Percentiles rank a stretch among this genome's conserved stretches.
Evolutionary conservation across 2,888 invertebrate species (phyloP).

Genomic region (Tiliacea citrago): DNA sequence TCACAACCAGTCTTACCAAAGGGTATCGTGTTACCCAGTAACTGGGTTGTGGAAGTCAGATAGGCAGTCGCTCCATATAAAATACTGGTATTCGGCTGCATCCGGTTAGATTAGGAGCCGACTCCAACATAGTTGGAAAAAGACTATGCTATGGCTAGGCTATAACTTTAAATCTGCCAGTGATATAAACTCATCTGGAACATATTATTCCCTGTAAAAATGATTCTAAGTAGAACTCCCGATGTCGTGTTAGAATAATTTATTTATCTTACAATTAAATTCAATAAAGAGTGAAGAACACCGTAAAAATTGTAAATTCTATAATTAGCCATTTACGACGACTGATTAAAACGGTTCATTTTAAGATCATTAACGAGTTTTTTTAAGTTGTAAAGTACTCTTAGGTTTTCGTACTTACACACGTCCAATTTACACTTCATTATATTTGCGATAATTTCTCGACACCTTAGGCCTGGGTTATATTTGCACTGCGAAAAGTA

Average conservation of each 20-base stretch:
- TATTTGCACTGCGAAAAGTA: neutral
- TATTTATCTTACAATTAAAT: constrained; percentile 57
- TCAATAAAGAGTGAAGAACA: constrained; percentile 37
- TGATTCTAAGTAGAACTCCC: constrained; percentile 31
- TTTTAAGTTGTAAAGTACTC: constrained; percentile 56
- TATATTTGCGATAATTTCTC: neutral
- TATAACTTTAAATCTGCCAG: neutral
- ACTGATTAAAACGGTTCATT: constrained; percentile 61
- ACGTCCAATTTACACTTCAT: constrained; percentile 25
- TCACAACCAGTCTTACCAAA: neutral
- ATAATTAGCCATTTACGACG: constrained; percentile 59
- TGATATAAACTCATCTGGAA: neutral
- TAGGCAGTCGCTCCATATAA: neutral
- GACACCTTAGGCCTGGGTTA: neutral
- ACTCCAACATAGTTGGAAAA: neutral
- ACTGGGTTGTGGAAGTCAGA: neutral
- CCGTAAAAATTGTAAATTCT: constrained; percentile 55
- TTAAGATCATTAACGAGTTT: constrained; percentile 42
- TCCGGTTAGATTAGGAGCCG: neutral
- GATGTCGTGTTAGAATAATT: constrained; percentile 46
- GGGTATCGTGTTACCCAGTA: too few species aligned
- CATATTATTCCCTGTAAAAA: neutral
- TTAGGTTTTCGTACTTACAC: constrained; percentile 26
- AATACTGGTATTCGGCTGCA: neutral
- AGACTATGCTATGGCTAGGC: neutral